phyloP scores from a whole-genome alignment of 2,888 invertebrate species.

The Drosophila phalerata region DNA sequence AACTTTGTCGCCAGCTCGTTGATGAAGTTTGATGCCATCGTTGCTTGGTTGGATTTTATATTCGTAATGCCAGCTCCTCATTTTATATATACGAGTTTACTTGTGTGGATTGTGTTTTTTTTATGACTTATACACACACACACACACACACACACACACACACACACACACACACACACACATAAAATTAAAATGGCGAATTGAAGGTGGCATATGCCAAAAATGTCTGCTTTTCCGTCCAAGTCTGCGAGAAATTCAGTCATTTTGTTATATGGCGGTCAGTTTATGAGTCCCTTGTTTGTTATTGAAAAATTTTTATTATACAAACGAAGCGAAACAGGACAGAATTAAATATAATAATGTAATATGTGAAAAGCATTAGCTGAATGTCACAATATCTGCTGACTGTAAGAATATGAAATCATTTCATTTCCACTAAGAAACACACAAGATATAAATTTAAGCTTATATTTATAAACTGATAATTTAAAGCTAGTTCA shows the following conservation, averaged over 20 bases:
- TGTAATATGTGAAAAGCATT: constrained; percentile 8
- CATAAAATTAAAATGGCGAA: constrained; percentile 60
- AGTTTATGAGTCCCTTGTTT: constrained; percentile 42
- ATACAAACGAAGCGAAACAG: constrained; percentile 8
- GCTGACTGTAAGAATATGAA: constrained; percentile 1
- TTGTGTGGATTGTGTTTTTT: constrained; percentile 49
- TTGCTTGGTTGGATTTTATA: constrained; percentile 58
- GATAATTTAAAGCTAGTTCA: background rate
- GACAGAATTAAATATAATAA: constrained; percentile 21
- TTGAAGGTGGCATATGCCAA: constrained; percentile 67
- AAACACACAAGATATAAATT: background rate
- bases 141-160: constrained; percentile 6
- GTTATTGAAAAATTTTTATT: constrained; percentile 30
- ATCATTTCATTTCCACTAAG: background rate
- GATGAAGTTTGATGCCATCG: constrained; percentile 76
- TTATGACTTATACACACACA: constrained; percentile 54
- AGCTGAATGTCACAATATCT: constrained; percentile 1
- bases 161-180: constrained; percentile 2
- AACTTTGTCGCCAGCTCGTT: constrained; percentile 76
- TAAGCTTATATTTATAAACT: background rate
- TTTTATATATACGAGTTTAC: constrained; percentile 29
- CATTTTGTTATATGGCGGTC: constrained; percentile 55
- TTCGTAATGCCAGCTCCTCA: constrained; percentile 49
- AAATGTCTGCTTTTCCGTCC: constrained; percentile 25
- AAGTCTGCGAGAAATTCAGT: constrained; percentile 38